Base-by-base conservation (phyloP, 2,113 vertebrate genomes). In the Nipponia nippon region DNA sequence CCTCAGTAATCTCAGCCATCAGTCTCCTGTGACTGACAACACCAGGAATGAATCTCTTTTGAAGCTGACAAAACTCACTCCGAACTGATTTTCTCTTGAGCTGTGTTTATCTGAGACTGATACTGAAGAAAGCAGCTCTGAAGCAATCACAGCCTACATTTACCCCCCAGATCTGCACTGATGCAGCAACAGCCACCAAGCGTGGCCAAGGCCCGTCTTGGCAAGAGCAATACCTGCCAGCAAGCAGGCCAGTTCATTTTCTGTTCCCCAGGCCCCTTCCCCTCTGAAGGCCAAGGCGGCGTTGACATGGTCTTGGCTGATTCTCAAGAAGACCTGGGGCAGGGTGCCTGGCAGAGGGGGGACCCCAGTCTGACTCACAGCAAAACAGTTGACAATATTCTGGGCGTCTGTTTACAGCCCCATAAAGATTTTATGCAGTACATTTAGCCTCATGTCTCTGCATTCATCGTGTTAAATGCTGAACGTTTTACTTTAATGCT, bases 381-480 rank as follows among this genome's bases (percentile, higher is more conserved):
- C 59, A 42, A 36, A 83, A 11, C 72, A 82, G 70, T 4, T 55
- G 71, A 63, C 91, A 95, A 96, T 62, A 89, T 77, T 87, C 67
- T 25, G 67, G 73, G 77, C 0, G 3, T 50, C 83, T 95, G 63
- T 93, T 97, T 96, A 93, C 73, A 77, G 76, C 61, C 36, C 84
- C 82, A 77, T 95, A 90, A 97, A 97, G 95, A 80, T 93, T 95
- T 96, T 94, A 97, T 84, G 95, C 81, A 80, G 86, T 65, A 79
- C 93, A 77, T 97, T 97, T 96, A 97, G 95, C 95, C 94, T 96
- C 47, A 2, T 77, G 87, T 91, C 88, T 95, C 94, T 1, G 47
- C 83, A 89, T 93, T 93, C 88, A 56, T 88, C 5, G 29, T 62
- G 91, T 81, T 96, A 96, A 97, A 96, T 50, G 80, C 94, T 79